Conservation (phyloP, 1,140 invertebrate genomes). For the Saccostrea glomerata region DNA sequence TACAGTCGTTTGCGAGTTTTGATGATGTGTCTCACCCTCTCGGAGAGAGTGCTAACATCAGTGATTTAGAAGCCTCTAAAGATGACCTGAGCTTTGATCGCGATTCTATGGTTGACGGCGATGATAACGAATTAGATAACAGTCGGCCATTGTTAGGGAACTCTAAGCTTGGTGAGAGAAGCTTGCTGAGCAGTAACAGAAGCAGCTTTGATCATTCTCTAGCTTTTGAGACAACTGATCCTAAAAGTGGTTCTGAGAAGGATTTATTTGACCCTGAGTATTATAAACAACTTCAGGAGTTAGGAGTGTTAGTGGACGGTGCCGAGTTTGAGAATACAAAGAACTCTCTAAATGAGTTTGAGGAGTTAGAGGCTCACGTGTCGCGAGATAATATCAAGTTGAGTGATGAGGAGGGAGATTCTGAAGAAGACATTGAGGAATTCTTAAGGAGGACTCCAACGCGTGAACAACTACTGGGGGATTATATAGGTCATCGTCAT, state of each 20-base stretch:
- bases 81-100: constrained; percentile 73
- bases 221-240: constrained; percentile 60
- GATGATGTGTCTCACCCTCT: constrained; percentile 66
- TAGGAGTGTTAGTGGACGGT: constrained; percentile 75
- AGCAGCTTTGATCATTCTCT: constrained; percentile 66
- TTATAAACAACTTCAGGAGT: constrained; percentile 71
- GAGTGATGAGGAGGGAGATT: constrained; percentile 49
- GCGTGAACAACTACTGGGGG: constrained; percentile 39
- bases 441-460: constrained; percentile 61
- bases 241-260: constrained; percentile 53
- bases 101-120: constrained; percentile 45
- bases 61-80: constrained; percentile 74
- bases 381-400: constrained; percentile 58
- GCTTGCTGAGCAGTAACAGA: constrained; percentile 57
- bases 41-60: constrained; percentile 70
- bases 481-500: constrained; percentile 51
- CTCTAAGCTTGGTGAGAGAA: constrained; percentile 35
- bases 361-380: constrained; percentile 66
- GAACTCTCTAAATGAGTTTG: constrained; percentile 70
- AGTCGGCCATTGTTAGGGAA: not conserved
- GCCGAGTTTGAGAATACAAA: constrained; percentile 66
- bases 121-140: constrained; percentile 17
- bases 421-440: constrained; percentile 64
- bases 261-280: constrained; percentile 73
- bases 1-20: constrained; percentile 69